These are phyloP conservation scores for Griposia aprilina DNA, from an alignment of 2,888 invertebrate genomes.

Conservation along the genomic window DNA sequence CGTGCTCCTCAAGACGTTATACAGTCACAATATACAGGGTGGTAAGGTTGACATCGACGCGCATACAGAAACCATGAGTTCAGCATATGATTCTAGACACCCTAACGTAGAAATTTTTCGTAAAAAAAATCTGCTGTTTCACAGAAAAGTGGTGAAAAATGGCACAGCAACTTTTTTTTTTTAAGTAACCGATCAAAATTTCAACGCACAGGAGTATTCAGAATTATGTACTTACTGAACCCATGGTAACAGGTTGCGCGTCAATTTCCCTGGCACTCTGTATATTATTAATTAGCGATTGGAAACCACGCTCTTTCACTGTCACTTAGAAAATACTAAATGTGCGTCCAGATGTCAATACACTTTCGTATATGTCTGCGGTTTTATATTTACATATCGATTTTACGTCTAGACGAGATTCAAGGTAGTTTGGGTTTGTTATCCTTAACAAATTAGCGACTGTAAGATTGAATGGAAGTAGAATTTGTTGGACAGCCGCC, in stretches of 20 bases:
- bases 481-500: constrained; percentile 51
- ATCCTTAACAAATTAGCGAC: constrained; percentile 54
- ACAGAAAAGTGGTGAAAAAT: too few relatives aligned
- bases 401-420: constrained; percentile 61
- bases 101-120: too few relatives aligned
- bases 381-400: constrained; percentile 58
- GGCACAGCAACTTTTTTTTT: too few relatives aligned
- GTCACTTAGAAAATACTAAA: constrained; percentile 16
- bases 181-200: too few relatives aligned
- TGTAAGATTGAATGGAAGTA: constrained; percentile 54
- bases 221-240: too few relatives aligned
- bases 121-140: too few relatives aligned
- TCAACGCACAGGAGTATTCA: too few relatives aligned
- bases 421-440: constrained; percentile 50
- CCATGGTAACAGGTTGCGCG: too few relatives aligned
- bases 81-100: too few relatives aligned
- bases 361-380: constrained; percentile 57
- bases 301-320: constrained; percentile 6
- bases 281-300: constrained; percentile 18
- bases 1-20: constrained; percentile 19
- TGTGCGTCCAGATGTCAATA: constrained; percentile 57
- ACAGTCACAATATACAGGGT: constrained; percentile 45
- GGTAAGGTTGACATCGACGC: too few relatives aligned
- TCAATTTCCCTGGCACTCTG: too few relatives aligned
- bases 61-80: too few relatives aligned